These are phyloP conservation scores for Salminus brasiliensis DNA, from an alignment of 2,113 vertebrate genomes.

Conservation along the genomic window DNA sequence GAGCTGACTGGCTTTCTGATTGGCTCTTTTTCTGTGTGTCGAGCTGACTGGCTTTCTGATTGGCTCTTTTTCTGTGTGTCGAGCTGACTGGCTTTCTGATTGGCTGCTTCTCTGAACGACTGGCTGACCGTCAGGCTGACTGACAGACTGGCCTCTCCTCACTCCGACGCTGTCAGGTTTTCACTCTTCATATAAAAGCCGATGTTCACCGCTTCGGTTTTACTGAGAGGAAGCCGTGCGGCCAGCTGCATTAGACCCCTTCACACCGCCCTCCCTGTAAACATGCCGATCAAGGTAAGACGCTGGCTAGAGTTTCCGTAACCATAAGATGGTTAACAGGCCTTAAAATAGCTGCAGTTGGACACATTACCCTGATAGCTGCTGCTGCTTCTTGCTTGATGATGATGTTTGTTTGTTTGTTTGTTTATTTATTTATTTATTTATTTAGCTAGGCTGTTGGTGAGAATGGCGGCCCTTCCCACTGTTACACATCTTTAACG, in stretches of 20 bases:
- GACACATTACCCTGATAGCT: too few species aligned
- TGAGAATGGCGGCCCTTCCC: background rate
- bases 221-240: slow-evolving; percentile 36
- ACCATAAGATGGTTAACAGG: too few species aligned
- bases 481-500: background rate
- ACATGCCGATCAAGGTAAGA: slow-evolving; percentile 77
- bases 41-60: too few species aligned
- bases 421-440: background rate
- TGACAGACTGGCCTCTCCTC: too few species aligned
- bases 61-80: too few species aligned
- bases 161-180: background rate
- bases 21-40: too few species aligned
- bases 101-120: too few species aligned
- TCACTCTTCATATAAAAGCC: slow-evolving; percentile 4
- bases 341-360: background rate
- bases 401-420: background rate
- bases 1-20: background rate
- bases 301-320: background rate
- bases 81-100: too few species aligned
- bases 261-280: slow-evolving; percentile 50
- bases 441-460: background rate
- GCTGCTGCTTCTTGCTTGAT: too few species aligned
- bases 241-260: slow-evolving; percentile 43
- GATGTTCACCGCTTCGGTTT: slow-evolving; percentile 37
- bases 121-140: too few species aligned